Conservation (phyloP, 2,113 vertebrate genomes). For the Catagonus wagneri region DNA sequence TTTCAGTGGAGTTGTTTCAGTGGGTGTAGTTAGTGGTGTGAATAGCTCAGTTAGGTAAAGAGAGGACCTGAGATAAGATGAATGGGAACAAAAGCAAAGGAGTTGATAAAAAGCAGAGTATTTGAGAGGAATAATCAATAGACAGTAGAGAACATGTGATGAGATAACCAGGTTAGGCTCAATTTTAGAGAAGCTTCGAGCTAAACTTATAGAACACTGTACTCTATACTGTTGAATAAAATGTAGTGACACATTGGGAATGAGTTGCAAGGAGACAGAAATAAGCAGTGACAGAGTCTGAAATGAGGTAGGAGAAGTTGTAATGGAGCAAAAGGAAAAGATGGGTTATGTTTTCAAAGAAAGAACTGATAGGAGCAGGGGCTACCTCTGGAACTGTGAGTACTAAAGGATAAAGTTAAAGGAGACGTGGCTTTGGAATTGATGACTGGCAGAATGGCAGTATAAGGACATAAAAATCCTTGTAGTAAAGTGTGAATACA, state of each 20-base stretch:
- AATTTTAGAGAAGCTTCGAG: conserved; percentile 1
- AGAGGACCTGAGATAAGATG: not conserved
- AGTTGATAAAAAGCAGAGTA: not conserved
- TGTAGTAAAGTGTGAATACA: not conserved
- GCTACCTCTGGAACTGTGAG: not conserved
- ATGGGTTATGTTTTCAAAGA: not conserved
- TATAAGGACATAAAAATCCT: not conserved
- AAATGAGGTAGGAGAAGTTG: not conserved
- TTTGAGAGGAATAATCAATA: not conserved
- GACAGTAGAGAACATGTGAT: not conserved
- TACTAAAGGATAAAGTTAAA: not conserved
- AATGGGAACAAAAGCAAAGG: conserved; percentile 26
- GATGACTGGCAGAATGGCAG: not conserved
- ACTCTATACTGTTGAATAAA: not conserved
- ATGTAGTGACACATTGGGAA: not conserved
- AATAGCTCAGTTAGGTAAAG: not conserved
- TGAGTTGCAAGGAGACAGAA: conserved; percentile 8
- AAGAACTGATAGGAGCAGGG: not conserved
- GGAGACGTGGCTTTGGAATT: not conserved
- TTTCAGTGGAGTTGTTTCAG: not conserved
- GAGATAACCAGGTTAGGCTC: not conserved
- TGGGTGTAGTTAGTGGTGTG: not conserved
- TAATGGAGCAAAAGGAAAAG: not conserved
- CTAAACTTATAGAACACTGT: conserved; percentile 23
- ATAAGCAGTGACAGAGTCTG: not conserved